Evolutionary conservation across 2,888 invertebrate species (phyloP).

Genomic region (Catocala nupta): DNA sequence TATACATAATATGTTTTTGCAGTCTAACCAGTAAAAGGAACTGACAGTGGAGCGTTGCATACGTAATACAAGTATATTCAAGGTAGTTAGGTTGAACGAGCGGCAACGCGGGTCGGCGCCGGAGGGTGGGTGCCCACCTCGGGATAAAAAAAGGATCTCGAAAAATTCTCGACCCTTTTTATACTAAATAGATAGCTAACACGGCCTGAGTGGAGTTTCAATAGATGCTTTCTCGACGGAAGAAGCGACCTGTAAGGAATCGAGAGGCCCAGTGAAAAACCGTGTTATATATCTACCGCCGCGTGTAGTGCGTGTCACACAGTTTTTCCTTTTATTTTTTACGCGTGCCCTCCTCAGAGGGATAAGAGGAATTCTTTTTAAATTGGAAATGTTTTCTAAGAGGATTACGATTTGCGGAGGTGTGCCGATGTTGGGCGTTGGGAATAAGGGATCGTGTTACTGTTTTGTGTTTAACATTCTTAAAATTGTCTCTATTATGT

Average conservation of each 20-base stretch:
- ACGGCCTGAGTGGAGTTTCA: constrained; percentile 87
- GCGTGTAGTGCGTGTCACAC: constrained; percentile 75
- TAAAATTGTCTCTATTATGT: constrained; percentile 60
- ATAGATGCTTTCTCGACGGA: constrained; percentile 86
- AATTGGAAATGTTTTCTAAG: constrained; percentile 88
- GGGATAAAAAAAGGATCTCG: constrained; percentile 85
- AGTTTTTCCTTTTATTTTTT: constrained; percentile 86
- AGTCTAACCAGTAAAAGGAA: constrained; percentile 32
- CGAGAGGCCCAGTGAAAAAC: constrained; percentile 77
- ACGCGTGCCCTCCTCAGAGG: constrained; percentile 83
- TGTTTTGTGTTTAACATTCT: constrained; percentile 75
- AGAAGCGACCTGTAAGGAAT: constrained; percentile 86
- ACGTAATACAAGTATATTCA: constrained; percentile 37
- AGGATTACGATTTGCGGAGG: constrained; percentile 87
- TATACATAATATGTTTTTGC: not conserved
- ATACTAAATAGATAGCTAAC: constrained; percentile 88
- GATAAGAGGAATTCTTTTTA: constrained; percentile 87
- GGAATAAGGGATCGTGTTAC: constrained; percentile 77
- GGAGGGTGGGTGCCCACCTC: constrained; percentile 68
- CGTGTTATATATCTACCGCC: constrained; percentile 66
- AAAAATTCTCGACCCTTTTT: constrained; percentile 86
- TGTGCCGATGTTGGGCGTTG: constrained; percentile 73
- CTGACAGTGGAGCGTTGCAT: constrained; percentile 39
- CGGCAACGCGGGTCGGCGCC: constrained; percentile 39
- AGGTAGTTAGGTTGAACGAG: constrained; percentile 42